Evolutionary conservation across 2,888 invertebrate species (phyloP), one percentile per base, ranked within the genome.

Genomic region (Amblyjoppa fuscipennis): DNA sequence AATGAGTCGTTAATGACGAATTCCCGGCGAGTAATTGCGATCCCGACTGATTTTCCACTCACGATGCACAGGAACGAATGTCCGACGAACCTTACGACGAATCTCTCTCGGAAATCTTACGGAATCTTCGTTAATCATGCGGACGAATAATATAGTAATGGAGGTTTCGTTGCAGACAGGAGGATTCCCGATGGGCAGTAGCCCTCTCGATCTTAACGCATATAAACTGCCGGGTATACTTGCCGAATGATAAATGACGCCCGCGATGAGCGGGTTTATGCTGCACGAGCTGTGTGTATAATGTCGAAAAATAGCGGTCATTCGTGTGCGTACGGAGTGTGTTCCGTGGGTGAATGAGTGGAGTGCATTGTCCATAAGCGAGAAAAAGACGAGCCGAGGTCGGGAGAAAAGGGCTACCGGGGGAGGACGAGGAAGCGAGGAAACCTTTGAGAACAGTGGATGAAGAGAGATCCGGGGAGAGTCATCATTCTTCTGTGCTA

Each of bases 401-500:
- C 34, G 51, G 51, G 34, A 49, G 70, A 81, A 61, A 53, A 73
- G 25, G 51, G n/a, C 38, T 25, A 49, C 56, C 61, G 75, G 53
- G 28, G 25, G 28, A 53, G 38, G 31, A 78, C 25, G 78, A 82
- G 71, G 34, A 68, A 81, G 78, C 70, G 82, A 79, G 79, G 64
- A 78, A 81, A 85, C 69, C 69, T 56, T 59, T 59, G 31, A 73
- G 64, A 68, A 68, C 49, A 68, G 82, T 45, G 9, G 73, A 66
- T 45, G 81, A 81, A 79, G 74, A 73, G 75, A 64, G 59, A 20
- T 77, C 45, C 75, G 76, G 56, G 45, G 45, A 69, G 82, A 84
- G 88, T 90, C 91, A 92, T 91, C 89, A 89, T 92, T 92, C 91
- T 91, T 91, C 85, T 83, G 74, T 79, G 90, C 90, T 91, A 92